Evolutionary conservation across 2,797 vertebrate species (phyloP).

Genomic region (Chrosomus eos): DNA sequence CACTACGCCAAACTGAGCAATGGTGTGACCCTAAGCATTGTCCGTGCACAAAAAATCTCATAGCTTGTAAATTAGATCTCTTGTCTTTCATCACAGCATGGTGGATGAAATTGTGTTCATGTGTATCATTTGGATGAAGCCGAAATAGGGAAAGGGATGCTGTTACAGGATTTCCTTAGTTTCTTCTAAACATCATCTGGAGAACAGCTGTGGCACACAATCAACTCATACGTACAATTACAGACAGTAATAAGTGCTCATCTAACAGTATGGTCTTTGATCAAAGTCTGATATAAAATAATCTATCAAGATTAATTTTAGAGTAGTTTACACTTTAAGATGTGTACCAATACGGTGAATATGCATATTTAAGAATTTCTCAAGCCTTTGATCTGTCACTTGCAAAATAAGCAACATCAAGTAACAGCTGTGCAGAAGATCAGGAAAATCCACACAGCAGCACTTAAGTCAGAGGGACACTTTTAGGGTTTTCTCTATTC

Average conservation of each 20-base stretch:
- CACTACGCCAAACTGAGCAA: slow-evolving; percentile 24
- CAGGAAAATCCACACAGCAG: background rate
- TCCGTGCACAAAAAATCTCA: background rate
- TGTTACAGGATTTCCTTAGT: slow-evolving; percentile 20
- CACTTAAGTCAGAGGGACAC: background rate
- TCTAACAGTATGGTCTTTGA: slow-evolving; percentile 41
- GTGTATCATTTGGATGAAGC: slow-evolving; percentile 34
- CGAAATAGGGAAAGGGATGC: slow-evolving; percentile 24
- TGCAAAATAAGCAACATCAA: slow-evolving; percentile 23
- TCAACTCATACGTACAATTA: slow-evolving; percentile 37
- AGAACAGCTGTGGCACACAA: slow-evolving; percentile 30
- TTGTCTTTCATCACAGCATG: slow-evolving; percentile 43
- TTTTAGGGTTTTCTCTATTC: background rate
- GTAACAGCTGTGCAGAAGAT: background rate
- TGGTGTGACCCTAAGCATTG: slow-evolving; percentile 15
- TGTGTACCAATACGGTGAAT: background rate
- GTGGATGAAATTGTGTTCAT: background rate
- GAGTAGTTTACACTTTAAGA: background rate
- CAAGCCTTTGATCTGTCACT: slow-evolving; percentile 8
- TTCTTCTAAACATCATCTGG: slow-evolving; percentile 18
- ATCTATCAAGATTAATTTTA: slow-evolving; percentile 22
- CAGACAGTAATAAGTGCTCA: slow-evolving; percentile 24
- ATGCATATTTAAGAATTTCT: background rate
- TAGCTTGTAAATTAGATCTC: slow-evolving; percentile 38
- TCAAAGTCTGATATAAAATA: slow-evolving; percentile 28